Evolutionary conservation across 2,113 vertebrate species (phyloP).

Genomic region (Butorides virescens): DNA sequence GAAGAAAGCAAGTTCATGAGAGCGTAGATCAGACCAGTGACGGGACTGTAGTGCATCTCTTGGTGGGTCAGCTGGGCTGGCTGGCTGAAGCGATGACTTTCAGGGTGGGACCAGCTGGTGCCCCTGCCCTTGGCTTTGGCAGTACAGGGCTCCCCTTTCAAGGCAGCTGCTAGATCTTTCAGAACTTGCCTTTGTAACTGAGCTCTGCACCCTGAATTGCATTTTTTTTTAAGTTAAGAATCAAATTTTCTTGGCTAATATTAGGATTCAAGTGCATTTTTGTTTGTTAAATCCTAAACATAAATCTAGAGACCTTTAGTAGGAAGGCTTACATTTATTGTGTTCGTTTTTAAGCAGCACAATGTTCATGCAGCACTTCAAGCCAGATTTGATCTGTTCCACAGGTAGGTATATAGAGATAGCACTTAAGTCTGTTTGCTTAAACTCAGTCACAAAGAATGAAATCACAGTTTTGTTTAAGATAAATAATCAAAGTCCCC

Average conservation of each 20-base stretch:
- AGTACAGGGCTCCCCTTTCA: background rate
- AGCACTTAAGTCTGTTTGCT: background rate
- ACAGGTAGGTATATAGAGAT: background rate
- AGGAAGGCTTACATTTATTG: background rate
- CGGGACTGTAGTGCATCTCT: background rate
- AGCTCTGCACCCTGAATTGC: background rate
- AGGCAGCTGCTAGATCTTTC: background rate
- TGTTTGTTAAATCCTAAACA: background rate
- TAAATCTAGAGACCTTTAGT: background rate
- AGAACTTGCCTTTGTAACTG: background rate
- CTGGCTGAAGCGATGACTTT: background rate
- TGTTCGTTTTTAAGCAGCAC: background rate
- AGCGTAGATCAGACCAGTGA: background rate
- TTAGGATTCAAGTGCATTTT: background rate
- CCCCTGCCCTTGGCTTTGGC: background rate
- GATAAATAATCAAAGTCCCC: background rate
- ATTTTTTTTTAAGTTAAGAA: background rate
- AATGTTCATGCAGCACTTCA: background rate
- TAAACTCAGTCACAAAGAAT: background rate
- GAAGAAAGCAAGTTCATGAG: background rate
- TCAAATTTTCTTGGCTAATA: background rate
- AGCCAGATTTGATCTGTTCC: background rate
- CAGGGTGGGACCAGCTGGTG: background rate
- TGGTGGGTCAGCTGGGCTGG: background rate
- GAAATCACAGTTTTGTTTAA: background rate